Conservation (phyloP, 2,797 vertebrate genomes). For the Crotalus adamanteus region DNA sequence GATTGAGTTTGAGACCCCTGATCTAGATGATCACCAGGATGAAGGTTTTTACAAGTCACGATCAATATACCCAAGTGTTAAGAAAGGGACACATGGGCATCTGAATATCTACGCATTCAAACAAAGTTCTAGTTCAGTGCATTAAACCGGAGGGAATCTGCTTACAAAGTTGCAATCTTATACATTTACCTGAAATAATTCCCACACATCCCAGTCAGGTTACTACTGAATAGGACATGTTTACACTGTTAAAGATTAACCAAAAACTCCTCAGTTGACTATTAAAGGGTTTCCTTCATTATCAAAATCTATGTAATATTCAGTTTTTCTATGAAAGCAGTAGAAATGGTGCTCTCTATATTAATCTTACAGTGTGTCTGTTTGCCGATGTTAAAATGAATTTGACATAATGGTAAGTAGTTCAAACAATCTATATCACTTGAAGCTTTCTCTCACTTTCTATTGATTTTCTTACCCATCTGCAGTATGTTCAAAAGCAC, state of each 20-base stretch:
- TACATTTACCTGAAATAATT: neutral
- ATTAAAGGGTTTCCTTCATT: slow-evolving; percentile 62
- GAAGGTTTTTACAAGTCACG: slow-evolving; percentile 9
- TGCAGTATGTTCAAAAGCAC: slow-evolving; percentile 48
- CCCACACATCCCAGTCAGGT: neutral
- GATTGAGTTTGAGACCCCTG: neutral
- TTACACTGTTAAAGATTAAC: slow-evolving; percentile 50
- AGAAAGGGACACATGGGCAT: slow-evolving; percentile 24
- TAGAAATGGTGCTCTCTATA: slow-evolving; percentile 57
- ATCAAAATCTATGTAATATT: slow-evolving; percentile 66
- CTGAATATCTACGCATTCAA: slow-evolving; percentile 18
- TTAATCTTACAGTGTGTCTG: slow-evolving; percentile 57
- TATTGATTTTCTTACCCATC: slow-evolving; percentile 70
- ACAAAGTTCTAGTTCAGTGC: slow-evolving; percentile 10
- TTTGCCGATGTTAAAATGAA: slow-evolving; percentile 69
- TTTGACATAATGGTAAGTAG: slow-evolving; percentile 70
- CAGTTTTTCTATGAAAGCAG: slow-evolving; percentile 57
- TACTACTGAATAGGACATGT: neutral
- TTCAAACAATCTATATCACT: slow-evolving; percentile 69
- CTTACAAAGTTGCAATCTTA: neutral
- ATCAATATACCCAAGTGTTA: neutral
- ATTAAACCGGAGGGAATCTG: neutral
- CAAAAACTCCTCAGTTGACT: slow-evolving; percentile 53
- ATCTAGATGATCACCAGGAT: neutral
- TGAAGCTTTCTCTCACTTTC: slow-evolving; percentile 64